Evolutionary conservation across 2,797 vertebrate genomes (phyloP).

Genomic region (Pagetopsis macropterus): DNA sequence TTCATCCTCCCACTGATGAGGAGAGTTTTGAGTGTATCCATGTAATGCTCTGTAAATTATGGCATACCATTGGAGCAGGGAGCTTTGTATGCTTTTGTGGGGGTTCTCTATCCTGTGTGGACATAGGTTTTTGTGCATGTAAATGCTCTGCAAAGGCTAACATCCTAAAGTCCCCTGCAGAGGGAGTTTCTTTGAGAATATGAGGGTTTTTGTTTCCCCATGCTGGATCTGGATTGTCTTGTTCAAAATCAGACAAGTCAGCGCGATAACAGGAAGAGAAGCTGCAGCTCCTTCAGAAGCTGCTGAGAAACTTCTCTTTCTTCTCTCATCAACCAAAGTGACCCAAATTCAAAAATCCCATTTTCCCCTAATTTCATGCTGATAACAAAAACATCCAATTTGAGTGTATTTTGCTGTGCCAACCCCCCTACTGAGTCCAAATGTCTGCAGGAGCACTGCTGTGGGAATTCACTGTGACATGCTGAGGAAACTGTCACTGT

Average conservation of each 20-base stretch:
- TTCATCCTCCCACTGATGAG: too few species aligned
- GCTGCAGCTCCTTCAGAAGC: constrained; percentile 43
- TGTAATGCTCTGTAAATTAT: too few species aligned
- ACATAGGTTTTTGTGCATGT: too few species aligned
- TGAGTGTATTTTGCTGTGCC: constrained; percentile 37
- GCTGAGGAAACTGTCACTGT: constrained; percentile 6
- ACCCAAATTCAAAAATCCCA: constrained; percentile 63
- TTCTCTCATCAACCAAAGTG: constrained; percentile 37
- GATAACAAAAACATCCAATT: constrained; percentile 56
- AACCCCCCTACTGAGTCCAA: constrained; percentile 37
- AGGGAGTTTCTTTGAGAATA: not conserved
- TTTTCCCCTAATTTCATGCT: constrained; percentile 63
- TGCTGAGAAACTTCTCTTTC: constrained; percentile 44
- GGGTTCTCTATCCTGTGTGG: too few species aligned
- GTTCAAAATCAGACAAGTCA: constrained; percentile 38
- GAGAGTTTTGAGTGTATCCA: too few species aligned
- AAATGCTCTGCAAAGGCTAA: too few species aligned
- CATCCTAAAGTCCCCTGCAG: too few species aligned
- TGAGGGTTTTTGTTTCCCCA: constrained; percentile 8
- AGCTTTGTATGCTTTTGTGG: too few species aligned
- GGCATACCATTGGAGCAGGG: too few species aligned
- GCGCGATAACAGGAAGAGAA: constrained; percentile 20
- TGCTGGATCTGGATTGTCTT: constrained; percentile 12
- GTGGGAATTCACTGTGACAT: constrained; percentile 27
- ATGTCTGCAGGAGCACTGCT: constrained; percentile 46